phyloP scores from a whole-genome alignment of 2,797 vertebrate genomes.

The Choloepus didactylus region DNA sequence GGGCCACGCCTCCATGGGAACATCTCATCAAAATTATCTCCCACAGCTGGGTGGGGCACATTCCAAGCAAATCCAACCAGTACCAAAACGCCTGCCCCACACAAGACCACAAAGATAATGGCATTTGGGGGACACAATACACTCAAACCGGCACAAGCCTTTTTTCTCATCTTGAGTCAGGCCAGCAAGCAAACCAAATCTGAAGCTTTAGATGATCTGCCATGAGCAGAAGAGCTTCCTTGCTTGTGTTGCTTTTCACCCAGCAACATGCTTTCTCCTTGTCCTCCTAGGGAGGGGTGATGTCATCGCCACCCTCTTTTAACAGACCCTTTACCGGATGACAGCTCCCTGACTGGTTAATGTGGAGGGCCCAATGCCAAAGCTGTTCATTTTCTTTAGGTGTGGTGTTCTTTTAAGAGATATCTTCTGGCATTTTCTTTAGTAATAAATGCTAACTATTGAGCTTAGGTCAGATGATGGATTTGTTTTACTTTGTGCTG shows the following conservation, averaged over 20 bases:
- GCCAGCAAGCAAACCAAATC: neutral
- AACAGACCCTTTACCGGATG: neutral
- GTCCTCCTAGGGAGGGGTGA: neutral
- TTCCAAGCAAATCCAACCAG: no score
- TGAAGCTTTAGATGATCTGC: neutral
- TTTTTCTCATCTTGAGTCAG: neutral
- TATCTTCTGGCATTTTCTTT: conserved; percentile 20
- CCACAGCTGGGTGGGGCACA: no score
- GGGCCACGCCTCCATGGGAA: no score
- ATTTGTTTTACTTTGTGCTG: neutral
- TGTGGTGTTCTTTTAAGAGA: neutral
- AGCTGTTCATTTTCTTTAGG: neutral
- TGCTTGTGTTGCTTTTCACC: neutral
- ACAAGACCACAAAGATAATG: no score
- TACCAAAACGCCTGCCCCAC: no score
- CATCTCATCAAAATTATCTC: no score
- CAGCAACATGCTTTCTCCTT: neutral
- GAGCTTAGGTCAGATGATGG: neutral
- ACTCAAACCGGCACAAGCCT: no score
- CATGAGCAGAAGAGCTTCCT: neutral
- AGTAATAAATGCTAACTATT: neutral
- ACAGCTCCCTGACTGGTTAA: neutral
- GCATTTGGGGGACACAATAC: no score
- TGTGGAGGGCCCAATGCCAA: neutral
- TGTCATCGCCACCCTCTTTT: neutral